These are phyloP conservation scores for Morpho helenor DNA, from an alignment of 2,888 invertebrate species.

Conservation along the genomic window DNA sequence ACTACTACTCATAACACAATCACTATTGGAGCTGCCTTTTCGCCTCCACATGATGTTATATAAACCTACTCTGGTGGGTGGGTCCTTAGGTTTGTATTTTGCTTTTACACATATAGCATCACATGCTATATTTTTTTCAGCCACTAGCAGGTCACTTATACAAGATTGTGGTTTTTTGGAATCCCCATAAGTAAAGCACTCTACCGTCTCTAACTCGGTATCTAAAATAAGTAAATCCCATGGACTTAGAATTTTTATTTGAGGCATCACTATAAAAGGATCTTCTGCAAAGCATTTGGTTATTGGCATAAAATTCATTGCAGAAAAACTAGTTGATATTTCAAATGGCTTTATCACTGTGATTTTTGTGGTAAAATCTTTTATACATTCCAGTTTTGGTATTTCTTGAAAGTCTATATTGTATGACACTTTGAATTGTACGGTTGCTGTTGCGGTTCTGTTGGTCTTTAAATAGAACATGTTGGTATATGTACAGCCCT, in stretches of 20 bases:
- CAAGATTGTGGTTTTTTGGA: slow-evolving; percentile 51
- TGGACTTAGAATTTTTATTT: slow-evolving; percentile 83
- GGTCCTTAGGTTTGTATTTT: slow-evolving; percentile 62
- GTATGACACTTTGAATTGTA: slow-evolving; percentile 80
- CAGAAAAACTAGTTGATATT: slow-evolving; percentile 81
- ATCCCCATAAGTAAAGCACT: slow-evolving; percentile 58
- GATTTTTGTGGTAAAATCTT: slow-evolving; percentile 80
- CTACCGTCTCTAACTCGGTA: slow-evolving; percentile 82
- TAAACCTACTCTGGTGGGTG: slow-evolving; percentile 60
- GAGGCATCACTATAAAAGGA: slow-evolving; percentile 84
- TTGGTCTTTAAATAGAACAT: slow-evolving; percentile 81
- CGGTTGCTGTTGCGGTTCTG: slow-evolving; percentile 79
- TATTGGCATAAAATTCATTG: slow-evolving; percentile 82
- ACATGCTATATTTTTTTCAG: slow-evolving; percentile 61
- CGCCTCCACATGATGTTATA: slow-evolving; percentile 71
- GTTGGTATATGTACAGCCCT: slow-evolving; percentile 48
- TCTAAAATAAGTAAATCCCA: slow-evolving; percentile 84
- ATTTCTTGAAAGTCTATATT: slow-evolving; percentile 64
- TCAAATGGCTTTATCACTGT: slow-evolving; percentile 86
- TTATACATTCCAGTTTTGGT: slow-evolving; percentile 72
- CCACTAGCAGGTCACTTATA: slow-evolving; percentile 57
- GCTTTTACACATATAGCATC: slow-evolving; percentile 68
- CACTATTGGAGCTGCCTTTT: slow-evolving; percentile 45
- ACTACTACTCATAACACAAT: slow-evolving; percentile 73
- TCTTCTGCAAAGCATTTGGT: slow-evolving; percentile 83